Base-by-base conservation (phyloP, 2,113 vertebrate genomes). In the Sinocyclocheilus rhinocerous region DNA sequence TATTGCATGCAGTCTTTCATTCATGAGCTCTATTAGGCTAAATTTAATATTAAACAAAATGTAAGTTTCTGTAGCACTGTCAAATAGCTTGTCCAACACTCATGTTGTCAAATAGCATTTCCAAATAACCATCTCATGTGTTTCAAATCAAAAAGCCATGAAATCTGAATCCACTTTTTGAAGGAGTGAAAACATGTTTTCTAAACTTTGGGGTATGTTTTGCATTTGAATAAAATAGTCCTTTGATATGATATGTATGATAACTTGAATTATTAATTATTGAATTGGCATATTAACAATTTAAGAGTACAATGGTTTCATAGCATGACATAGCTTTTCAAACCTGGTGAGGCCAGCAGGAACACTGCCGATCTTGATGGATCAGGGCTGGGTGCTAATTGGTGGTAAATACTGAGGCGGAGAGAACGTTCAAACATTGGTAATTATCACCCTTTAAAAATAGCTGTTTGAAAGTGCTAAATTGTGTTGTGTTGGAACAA, bases 381-480 rank as follows among this genome's bases (percentile, higher is more conserved):
- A 69, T 83, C 65, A 70, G 65, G 67, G 29, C 45, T 83, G 48
- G 61, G 50, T 72, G 65, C 48, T 55, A 57, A 83, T 83, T 57
- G 29, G 2, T 57, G 4, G 24, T 48, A 39, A 83, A 36, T 36
- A n/a, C 5, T 20, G 20, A 15, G 67, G 24, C 0, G 1, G 29
- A n/a, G 67, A n/a, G 42, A 55, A 72, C 29, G 6, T 9, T 22
- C 50, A 72, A 72, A 69, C 0, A 4, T 8, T 4, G 29, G 6
- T 83, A 57, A 73, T 83, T 73, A 73, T 73, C 81, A 72, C 4
- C 50, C 50, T 83, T 73, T 73, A 57, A 73, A 81, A 73, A 57
- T 11, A 73, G 50, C 50, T 24, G 11, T 9, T n/a, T 83, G 26
- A 2, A 0, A 0, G 3, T 12, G 9, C 2, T 63, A 1, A 22